Base-by-base conservation (phyloP, 2,113 vertebrate species). In the Sceloporus undulatus region DNA sequence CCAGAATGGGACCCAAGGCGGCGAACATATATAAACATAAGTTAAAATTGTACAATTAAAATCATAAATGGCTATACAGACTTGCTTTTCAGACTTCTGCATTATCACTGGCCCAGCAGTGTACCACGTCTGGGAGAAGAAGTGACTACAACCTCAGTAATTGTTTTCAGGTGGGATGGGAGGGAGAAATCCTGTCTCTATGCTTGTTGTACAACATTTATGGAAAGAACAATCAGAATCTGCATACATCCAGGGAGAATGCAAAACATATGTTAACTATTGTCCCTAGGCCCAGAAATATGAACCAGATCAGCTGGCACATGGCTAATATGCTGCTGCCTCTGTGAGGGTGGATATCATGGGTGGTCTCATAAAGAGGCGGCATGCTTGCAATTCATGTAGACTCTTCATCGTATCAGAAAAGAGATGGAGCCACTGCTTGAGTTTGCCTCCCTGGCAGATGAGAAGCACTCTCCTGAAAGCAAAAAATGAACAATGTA, bases 241-340 rank as follows among this genome's bases (percentile, higher is more conserved):
- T 79, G 66, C 82, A 65, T 40, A 52, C 23, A 34, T 66, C 81
- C 74, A 42, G 74, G 23, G 62, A 48, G 79, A 86, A 83, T 83
- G 74, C 21, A 19, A 86, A 90, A 73, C 85, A 83, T 70, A 86
- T 86, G 88, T 83, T 86, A 29, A 70, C 84, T 14, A 19, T 48
- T 73, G 73, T 73, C 65, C 65, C 25, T 48, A 8, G 65, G 62
- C 21, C 48, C 40, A 54, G 38, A 29, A 77, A 83, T 83, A 40
- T 48, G 68, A 70, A n/a, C 13, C 48, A 86, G 25, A 59, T 34
- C 85, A n/a, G 66, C 80, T 52, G 79, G 19, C 38, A 42, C 21
- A 59, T 42, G 9, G 48, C n/a, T 42, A 2, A 29, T 62, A 59
- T 70, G 48, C 62, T n/a, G 13, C 65, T 77, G 25, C 48, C 27